Conservation (phyloP, 2,113 vertebrate species). For the Thunnus maccoyii region DNA sequence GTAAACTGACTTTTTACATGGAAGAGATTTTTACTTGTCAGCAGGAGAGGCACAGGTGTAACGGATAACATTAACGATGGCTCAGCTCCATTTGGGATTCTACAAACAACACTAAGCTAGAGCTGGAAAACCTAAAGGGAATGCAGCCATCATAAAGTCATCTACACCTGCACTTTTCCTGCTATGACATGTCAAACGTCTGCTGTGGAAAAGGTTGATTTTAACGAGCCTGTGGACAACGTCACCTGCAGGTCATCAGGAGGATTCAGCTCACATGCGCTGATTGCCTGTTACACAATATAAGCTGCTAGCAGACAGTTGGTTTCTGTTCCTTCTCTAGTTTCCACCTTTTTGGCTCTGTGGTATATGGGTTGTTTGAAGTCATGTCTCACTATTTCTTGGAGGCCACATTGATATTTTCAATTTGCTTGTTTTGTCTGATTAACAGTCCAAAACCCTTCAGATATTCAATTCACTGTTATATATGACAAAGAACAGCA, state of each 20-base stretch:
- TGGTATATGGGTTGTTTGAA: not conserved
- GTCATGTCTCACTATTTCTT: too few relatives aligned
- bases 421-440: too few relatives aligned
- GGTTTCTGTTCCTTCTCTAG: not conserved
- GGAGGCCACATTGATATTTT: too few relatives aligned
- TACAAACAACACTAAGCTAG: not conserved
- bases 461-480: too few relatives aligned
- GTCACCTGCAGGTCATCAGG: not conserved
- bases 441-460: too few relatives aligned
- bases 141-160: too few relatives aligned
- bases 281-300: not conserved
- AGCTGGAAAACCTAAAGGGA: not conserved
- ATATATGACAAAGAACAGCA: too few relatives aligned
- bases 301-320: not conserved
- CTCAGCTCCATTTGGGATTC: too few relatives aligned
- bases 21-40: too few relatives aligned
- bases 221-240: not conserved
- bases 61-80: too few relatives aligned
- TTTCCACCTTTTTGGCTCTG: not conserved
- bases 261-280: slow-evolving; percentile 10
- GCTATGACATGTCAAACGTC: not conserved
- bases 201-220: not conserved
- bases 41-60: not conserved
- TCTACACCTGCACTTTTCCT: not conserved
- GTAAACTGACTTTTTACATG: not conserved